A percentile compares a stretch with the other conserved stretches of the same genome.
phyloP scores from a whole-genome alignment of 2,113 vertebrate species.

The Dendropsophus ebraccatus region DNA sequence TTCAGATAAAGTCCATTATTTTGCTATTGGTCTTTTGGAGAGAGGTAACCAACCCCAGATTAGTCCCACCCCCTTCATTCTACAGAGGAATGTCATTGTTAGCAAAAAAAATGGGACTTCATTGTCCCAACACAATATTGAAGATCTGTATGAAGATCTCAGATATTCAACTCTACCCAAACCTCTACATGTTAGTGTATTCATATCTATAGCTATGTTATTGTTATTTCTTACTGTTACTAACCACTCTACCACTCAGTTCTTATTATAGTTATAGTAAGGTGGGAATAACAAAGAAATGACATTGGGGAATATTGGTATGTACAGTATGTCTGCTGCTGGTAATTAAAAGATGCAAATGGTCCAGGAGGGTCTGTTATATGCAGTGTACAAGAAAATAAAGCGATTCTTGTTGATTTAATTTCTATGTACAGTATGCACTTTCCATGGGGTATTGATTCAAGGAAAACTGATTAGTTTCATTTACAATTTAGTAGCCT shows the following conservation, averaged over 20 bases:
- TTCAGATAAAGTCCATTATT: too few species aligned
- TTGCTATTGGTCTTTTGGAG: too few species aligned
- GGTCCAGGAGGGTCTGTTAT: neutral
- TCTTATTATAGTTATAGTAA: neutral
- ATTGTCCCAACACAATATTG: too few species aligned
- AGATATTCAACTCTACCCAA: neutral
- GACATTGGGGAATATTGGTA: neutral
- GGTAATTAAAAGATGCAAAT: constrained; percentile 25
- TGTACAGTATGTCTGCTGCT: constrained; percentile 13
- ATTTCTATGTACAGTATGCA: constrained; percentile 50
- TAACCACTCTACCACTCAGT: neutral
- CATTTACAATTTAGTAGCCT: constrained; percentile 53
- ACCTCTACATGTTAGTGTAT: neutral
- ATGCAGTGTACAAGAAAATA: constrained; percentile 37
- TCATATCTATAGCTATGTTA: neutral
- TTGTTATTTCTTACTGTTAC: neutral
- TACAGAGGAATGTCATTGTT: too few species aligned
- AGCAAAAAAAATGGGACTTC: too few species aligned
- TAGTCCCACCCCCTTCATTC: too few species aligned
- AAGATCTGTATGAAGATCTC: too few species aligned
- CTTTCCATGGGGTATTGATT: constrained; percentile 53
- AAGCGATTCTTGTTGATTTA: constrained; percentile 37
- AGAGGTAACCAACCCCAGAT: too few species aligned
- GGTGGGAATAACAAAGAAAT: constrained; percentile 14
- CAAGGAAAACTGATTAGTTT: constrained; percentile 52